Percentiles rank a stretch among this genome's conserved stretches.
phyloP scores from a whole-genome alignment of 1,140 invertebrate species.

The Scaptomyza montana region DNA sequence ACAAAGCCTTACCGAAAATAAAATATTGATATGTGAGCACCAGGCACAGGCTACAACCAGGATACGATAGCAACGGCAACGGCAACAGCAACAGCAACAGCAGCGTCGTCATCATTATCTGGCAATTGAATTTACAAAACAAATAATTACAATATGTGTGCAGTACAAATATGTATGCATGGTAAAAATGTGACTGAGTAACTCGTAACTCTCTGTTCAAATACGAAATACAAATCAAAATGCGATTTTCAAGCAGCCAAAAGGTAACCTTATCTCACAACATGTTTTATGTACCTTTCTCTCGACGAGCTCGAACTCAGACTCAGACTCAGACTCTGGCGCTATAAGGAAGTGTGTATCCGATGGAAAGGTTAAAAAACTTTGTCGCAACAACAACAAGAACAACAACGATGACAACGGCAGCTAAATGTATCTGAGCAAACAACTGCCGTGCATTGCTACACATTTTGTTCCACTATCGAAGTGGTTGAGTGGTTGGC shows the following conservation, averaged over 20 bases:
- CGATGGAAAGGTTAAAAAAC: slow-evolving; percentile 67
- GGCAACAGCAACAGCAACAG: too few species aligned
- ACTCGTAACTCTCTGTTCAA: slow-evolving; percentile 59
- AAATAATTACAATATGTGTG: slow-evolving; percentile 67
- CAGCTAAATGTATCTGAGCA: slow-evolving; percentile 73
- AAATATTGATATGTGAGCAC: slow-evolving; percentile 48
- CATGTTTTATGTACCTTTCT: slow-evolving; percentile 56
- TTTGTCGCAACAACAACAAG: slow-evolving; percentile 50
- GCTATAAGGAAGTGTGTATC: slow-evolving; percentile 52
- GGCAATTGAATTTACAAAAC: slow-evolving; percentile 74
- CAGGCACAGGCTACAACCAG: slow-evolving; percentile 4
- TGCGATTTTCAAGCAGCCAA: slow-evolving; percentile 73
- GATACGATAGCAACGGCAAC: slow-evolving; percentile 32
- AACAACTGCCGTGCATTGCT: slow-evolving; percentile 59
- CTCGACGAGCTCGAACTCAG: slow-evolving; percentile 2
- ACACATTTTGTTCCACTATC: slow-evolving; percentile 59
- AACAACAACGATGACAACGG: slow-evolving; percentile 22
- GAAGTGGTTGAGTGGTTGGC: slow-evolving; percentile 28
- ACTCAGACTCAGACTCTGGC: slow-evolving; percentile 44
- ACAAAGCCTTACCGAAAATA: slow-evolving; percentile 48
- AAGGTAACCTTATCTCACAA: slow-evolving; percentile 51
- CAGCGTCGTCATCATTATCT: slow-evolving; percentile 63
- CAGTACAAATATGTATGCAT: slow-evolving; percentile 52
- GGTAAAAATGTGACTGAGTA: slow-evolving; percentile 38
- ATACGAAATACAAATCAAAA: slow-evolving; percentile 74